Evolutionary conservation across 2,797 vertebrate genomes (phyloP).

Genomic region (Salmo trutta): DNA sequence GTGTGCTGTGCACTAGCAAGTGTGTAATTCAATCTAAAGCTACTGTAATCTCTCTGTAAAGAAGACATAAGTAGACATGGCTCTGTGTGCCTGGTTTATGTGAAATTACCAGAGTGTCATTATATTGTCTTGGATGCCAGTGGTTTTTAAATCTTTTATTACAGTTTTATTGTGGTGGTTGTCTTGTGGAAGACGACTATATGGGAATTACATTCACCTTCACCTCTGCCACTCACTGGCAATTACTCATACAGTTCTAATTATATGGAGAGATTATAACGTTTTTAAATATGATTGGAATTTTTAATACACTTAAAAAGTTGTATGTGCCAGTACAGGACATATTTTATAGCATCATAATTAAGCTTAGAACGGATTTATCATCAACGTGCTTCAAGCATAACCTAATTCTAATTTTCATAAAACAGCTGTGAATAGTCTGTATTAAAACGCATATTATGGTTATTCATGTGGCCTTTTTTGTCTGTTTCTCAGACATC

Average conservation of each 20-base stretch:
- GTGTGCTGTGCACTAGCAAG: not conserved
- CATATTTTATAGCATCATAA: conserved; percentile 77
- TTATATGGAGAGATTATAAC: conserved; percentile 83
- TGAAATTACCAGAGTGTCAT: conserved; percentile 46
- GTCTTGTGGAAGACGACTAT: conserved; percentile 73
- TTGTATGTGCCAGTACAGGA: conserved; percentile 73
- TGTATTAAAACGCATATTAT: conserved; percentile 74
- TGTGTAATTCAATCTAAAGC: not conserved
- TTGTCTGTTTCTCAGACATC: conserved; percentile 52
- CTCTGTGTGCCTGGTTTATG: conserved; percentile 60
- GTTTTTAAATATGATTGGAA: conserved; percentile 83
- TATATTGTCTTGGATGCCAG: conserved; percentile 63
- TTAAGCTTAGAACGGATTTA: conserved; percentile 85
- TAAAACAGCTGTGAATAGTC: conserved; percentile 79
- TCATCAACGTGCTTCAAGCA: conserved; percentile 77
- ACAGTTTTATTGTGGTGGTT: conserved; percentile 59
- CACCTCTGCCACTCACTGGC: conserved; percentile 76
- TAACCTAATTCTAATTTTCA: conserved; percentile 84
- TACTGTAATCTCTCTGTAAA: conserved; percentile 22
- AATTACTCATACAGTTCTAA: conserved; percentile 82
- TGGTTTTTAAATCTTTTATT: conserved; percentile 69
- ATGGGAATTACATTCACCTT: conserved; percentile 80
- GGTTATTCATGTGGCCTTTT: conserved; percentile 64
- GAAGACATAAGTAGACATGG: conserved; percentile 51
- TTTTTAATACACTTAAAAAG: conserved; percentile 87